These are phyloP conservation scores for Eumaeus atala DNA, from an alignment of 1,140 invertebrate species.

Conservation along the genomic window DNA sequence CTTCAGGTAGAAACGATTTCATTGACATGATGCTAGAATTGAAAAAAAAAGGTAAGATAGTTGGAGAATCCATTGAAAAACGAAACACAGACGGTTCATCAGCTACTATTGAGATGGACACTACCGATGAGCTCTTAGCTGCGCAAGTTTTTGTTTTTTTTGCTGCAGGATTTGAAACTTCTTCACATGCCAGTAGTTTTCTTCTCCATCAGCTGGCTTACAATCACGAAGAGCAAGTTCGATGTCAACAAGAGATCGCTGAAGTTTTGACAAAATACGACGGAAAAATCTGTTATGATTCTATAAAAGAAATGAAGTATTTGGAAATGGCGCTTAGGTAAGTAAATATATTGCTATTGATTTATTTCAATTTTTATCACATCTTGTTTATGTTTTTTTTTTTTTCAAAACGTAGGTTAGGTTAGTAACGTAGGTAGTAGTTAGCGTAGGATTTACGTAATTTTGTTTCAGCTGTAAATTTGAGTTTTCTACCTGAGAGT, in stretches of 20 bases:
- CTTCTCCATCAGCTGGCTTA: not conserved
- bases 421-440: no score
- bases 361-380: no score
- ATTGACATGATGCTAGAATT: slow-evolving; percentile 21
- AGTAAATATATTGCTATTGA: no score
- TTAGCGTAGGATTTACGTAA: no score
- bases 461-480: no score
- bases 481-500: no score
- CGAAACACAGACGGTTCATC: slow-evolving; percentile 16
- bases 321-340: no score
- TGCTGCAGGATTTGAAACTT: slow-evolving; percentile 9
- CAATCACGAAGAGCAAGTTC: not conserved
- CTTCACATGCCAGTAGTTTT: slow-evolving; percentile 1
- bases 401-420: no score
- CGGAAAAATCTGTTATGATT: slow-evolving; percentile 38
- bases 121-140: slow-evolving; percentile 10
- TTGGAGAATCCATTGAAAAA: slow-evolving; percentile 22
- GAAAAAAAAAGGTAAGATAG: slow-evolving; percentile 13
- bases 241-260: slow-evolving; percentile 8
- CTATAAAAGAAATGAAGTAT: slow-evolving; percentile 39
- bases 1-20: slow-evolving; percentile 23
- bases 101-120: slow-evolving; percentile 16
- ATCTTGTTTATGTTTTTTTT: no score
- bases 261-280: not conserved
- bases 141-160: slow-evolving; percentile 11